Percentiles rank a stretch among this genome's conserved stretches.
These are phyloP conservation scores for Diadophis punctatus DNA, from an alignment of 2,113 vertebrate genomes.

Conservation along the genomic window DNA sequence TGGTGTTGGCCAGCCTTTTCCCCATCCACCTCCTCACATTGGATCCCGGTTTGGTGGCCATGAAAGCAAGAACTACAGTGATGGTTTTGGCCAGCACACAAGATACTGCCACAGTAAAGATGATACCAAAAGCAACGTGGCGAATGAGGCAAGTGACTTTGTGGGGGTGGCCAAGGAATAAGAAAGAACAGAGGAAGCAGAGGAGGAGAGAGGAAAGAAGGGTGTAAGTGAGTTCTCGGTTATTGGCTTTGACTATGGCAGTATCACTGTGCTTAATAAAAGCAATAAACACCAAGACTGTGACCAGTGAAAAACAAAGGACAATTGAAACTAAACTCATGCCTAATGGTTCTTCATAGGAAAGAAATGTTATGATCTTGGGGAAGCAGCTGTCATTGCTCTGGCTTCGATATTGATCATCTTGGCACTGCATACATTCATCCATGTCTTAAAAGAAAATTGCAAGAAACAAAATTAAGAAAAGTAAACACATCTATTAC, in stretches of 20 bases:
- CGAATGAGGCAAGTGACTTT: background rate
- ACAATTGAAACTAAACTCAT: background rate
- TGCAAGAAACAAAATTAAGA: background rate
- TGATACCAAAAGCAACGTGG: background rate
- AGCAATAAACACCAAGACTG: background rate
- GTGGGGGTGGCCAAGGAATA: background rate
- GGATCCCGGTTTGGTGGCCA: background rate
- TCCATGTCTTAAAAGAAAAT: background rate
- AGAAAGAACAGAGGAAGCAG: background rate
- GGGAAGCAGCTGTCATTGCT: background rate
- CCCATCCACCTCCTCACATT: conserved; percentile 1
- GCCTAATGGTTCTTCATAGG: background rate
- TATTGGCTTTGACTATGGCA: background rate
- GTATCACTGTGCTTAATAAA: background rate
- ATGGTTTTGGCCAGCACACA: background rate
- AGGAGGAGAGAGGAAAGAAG: background rate
- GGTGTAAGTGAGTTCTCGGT: background rate
- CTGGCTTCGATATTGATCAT: background rate
- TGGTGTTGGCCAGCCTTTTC: background rate
- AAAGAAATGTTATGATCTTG: background rate
- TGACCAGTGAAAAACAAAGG: background rate
- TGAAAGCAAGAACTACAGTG: background rate
- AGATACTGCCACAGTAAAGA: background rate
- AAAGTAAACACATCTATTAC: background rate
- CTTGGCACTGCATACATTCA: background rate